phyloP scores from a whole-genome alignment of 2,888 invertebrate species.

The Drosophila bunnanda region DNA sequence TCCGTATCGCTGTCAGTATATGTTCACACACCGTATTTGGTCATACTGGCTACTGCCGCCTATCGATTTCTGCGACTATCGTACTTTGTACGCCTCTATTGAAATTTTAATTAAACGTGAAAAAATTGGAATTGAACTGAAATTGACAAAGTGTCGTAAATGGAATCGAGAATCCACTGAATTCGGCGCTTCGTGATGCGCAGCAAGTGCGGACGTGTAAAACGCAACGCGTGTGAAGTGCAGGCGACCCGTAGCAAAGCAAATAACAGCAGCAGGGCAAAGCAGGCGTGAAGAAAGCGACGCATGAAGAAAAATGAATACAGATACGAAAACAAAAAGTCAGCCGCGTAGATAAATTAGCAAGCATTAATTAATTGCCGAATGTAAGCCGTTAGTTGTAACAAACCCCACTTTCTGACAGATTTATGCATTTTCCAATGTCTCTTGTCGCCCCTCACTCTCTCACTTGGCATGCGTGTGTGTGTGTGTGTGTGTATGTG shows the following conservation, averaged over 20 bases:
- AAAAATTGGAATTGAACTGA: constrained; percentile 28
- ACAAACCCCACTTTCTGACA: constrained; percentile 48
- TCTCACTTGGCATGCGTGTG: constrained; percentile 19
- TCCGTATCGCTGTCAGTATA: background rate
- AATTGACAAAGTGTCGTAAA: constrained; percentile 15
- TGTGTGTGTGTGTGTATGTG: constrained; percentile 44
- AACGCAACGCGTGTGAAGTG: constrained; percentile 64
- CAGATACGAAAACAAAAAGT: constrained; percentile 43
- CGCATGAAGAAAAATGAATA: constrained; percentile 70
- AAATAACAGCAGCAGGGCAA: constrained; percentile 59
- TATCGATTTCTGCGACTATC: constrained; percentile 10
- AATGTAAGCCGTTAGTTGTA: constrained; percentile 46
- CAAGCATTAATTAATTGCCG: constrained; percentile 59
- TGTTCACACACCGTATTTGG: background rate
- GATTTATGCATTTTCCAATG: constrained; percentile 60
- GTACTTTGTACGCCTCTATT: constrained; percentile 18
- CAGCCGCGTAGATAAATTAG: constrained; percentile 61
- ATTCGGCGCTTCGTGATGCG: constrained; percentile 38
- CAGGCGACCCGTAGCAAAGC: constrained; percentile 56
- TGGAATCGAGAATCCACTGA: constrained; percentile 9
- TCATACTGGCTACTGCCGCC: constrained; percentile 6
- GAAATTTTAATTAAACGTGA: constrained; percentile 42
- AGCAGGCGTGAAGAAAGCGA: constrained; percentile 68
- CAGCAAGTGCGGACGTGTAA: constrained; percentile 51
- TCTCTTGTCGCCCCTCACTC: constrained; percentile 42